Evolutionary conservation across 2,797 vertebrate species (phyloP).

Genomic region (Lepus townsendii): DNA sequence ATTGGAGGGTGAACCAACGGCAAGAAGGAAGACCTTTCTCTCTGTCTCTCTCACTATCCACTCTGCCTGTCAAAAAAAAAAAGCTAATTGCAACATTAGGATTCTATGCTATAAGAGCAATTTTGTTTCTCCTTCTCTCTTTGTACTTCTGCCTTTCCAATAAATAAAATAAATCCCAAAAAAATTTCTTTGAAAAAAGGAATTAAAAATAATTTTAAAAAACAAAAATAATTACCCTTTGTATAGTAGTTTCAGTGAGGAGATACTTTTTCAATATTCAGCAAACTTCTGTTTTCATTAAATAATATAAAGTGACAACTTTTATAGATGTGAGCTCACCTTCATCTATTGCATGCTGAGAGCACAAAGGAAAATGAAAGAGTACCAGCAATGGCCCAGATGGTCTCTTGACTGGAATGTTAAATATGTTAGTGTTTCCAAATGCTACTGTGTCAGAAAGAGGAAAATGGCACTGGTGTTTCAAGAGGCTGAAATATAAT

Average conservation of each 20-base stretch:
- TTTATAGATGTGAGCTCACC: not conserved
- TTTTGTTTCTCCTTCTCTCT: not conserved
- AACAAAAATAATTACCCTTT: not conserved
- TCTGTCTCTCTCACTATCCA: too few relatives aligned
- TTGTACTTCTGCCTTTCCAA: too few relatives aligned
- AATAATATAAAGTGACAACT: not conserved
- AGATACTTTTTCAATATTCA: not conserved
- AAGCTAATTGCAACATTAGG: not conserved
- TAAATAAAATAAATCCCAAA: too few relatives aligned
- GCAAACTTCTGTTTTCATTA: slow-evolving; percentile 23
- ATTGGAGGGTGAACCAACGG: too few relatives aligned
- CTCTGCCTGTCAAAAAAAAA: not conserved
- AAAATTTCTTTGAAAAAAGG: too few relatives aligned
- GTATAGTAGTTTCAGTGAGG: not conserved
- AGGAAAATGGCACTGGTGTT: not conserved
- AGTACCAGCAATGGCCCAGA: not conserved
- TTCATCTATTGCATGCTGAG: not conserved
- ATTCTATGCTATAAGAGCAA: not conserved
- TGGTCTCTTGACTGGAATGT: not conserved
- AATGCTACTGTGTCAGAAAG: not conserved
- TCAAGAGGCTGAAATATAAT: not conserved
- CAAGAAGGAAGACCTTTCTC: too few relatives aligned
- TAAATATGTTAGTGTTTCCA: not conserved
- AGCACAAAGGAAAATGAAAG: not conserved
- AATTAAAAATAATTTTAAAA: too few relatives aligned